Evolutionary conservation across 2,113 vertebrate species (phyloP).

Genomic region (Nerophis lumbriciformis): DNA sequence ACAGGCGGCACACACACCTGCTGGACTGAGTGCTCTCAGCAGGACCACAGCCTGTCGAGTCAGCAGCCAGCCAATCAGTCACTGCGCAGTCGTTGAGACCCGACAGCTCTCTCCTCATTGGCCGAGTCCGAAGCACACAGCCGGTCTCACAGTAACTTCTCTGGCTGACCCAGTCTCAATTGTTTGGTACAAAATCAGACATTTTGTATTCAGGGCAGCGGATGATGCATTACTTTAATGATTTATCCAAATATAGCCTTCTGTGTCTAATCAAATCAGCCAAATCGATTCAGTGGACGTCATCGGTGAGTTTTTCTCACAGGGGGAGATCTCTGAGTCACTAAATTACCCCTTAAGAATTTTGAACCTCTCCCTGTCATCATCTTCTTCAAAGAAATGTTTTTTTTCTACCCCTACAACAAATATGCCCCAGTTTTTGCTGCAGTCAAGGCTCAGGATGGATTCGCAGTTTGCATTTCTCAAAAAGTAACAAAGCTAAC

Average conservation of each 20-base stretch:
- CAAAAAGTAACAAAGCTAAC: constrained; percentile 13
- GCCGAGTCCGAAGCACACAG: constrained; percentile 17
- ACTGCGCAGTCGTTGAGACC: constrained; percentile 39
- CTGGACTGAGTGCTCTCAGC: constrained; percentile 37
- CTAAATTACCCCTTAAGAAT: constrained; percentile 2
- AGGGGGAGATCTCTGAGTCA: neutral
- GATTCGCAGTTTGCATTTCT: constrained; percentile 47
- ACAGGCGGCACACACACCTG: constrained; percentile 36
- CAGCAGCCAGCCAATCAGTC: constrained; percentile 49
- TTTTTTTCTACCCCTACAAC: constrained; percentile 6
- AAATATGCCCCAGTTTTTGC: constrained; percentile 11
- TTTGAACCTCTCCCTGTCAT: neutral
- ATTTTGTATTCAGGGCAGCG: constrained; percentile 18
- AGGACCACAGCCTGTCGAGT: constrained; percentile 28
- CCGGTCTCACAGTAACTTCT: neutral
- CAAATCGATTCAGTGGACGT: constrained; percentile 30
- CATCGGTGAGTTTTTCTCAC: constrained; percentile 16
- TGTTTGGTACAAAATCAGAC: constrained; percentile 18
- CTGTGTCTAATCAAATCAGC: constrained; percentile 44
- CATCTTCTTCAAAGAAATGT: neutral
- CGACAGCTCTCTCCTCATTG: constrained; percentile 20
- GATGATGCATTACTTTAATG: constrained; percentile 46
- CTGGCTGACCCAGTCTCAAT: constrained; percentile 1
- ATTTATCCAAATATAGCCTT: constrained; percentile 38
- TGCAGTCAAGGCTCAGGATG: constrained; percentile 26